These are phyloP conservation scores for Pyrocephalus nanus DNA, from an alignment of 2,797 vertebrate genomes.

Conservation along the genomic window DNA sequence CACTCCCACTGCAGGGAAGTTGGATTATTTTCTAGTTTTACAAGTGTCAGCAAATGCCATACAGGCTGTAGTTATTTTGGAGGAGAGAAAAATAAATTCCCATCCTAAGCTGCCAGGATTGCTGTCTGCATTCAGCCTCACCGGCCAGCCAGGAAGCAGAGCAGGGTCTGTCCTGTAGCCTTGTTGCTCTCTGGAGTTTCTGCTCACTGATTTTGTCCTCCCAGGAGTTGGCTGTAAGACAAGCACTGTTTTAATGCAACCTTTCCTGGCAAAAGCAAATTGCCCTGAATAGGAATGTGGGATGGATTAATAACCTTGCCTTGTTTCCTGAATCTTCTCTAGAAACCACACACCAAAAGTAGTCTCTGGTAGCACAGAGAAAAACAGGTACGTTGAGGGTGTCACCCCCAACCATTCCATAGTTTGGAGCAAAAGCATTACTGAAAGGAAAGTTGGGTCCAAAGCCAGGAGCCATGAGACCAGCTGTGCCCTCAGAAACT, in stretches of 20 bases:
- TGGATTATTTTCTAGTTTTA: background rate
- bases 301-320: background rate
- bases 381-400: background rate
- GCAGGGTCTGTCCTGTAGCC: background rate
- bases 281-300: background rate
- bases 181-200: background rate
- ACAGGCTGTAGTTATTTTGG: background rate
- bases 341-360: background rate
- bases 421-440: background rate
- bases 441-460: background rate
- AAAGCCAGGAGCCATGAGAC: background rate
- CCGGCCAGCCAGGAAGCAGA: background rate
- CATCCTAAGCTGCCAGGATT: background rate
- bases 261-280: background rate
- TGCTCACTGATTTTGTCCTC: background rate
- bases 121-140: background rate
- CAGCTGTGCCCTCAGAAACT: background rate
- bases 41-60: background rate
- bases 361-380: background rate
- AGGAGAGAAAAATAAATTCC: background rate
- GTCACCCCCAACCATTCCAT: background rate
- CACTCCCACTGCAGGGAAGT: background rate
- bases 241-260: background rate
- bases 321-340: background rate
- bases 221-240: background rate